Evolutionary conservation across 2,113 vertebrate genomes (phyloP), one percentile per base, ranked within the genome.

Genomic region (Malurus alboscapulatus): DNA sequence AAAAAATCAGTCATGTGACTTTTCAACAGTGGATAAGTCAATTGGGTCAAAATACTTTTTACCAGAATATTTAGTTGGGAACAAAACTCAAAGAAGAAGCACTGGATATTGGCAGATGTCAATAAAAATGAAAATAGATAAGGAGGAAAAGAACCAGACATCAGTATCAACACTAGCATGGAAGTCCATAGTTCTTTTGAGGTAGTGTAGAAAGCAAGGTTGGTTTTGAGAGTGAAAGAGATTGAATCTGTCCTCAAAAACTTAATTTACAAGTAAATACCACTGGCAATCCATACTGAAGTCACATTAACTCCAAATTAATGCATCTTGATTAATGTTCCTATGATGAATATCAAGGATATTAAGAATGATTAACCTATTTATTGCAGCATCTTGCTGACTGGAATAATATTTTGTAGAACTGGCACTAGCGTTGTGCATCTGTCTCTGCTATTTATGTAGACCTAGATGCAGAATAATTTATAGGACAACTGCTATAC

Each of bases 311-410:
- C 78, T 92, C 32, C 36, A 92, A 59, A 94, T 95, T 95, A 96
- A 95, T 95, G 94, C 15, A 63, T 92, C 85, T 55, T 84, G 57
- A 96, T 97, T 97, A 95, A 97, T 90, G 69, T 34, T 93, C 85
- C 92, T 95, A 92, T 88, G 45, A 96, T 95, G 54, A 97, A 84
- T 63, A 95, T 51, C 21, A 84, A 93, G 79, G 40, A 53, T 82
- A 91, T 89, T 96, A 97, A 90, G 84, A 94, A 94, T 90, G 19
- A 96, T 96, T 94, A 96, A 95, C 91, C 51, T 96, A 78, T 91
- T 94, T 97, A 94, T 94, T 96, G 69, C 44, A 88, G 14, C 75
- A 47, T 92, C 44, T 75, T 95, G 86, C 78, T 94, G 84, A 76
- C 77, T 94, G 59, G 69, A 76, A 74, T 93, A 96, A 93, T 78